phyloP scores from a whole-genome alignment of 2,113 vertebrate species.

The Anolis carolinensis region DNA sequence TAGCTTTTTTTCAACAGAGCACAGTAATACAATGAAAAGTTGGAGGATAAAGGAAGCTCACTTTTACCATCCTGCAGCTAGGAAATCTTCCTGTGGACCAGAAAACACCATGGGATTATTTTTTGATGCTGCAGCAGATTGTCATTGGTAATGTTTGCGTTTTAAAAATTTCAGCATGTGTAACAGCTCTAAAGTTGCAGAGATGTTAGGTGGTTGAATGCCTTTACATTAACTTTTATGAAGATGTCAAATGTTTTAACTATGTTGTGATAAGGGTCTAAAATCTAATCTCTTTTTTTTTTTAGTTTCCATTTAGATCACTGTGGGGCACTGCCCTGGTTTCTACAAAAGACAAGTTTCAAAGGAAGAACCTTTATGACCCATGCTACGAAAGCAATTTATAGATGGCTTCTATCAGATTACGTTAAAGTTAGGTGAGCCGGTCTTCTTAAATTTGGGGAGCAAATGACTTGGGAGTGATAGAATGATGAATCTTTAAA shows the following conservation, averaged over 20 bases:
- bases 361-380: conserved; percentile 99
- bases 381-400: conserved; percentile 99
- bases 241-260: background rate
- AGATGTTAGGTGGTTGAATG: background rate
- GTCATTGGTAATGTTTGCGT: background rate
- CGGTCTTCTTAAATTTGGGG: background rate
- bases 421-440: conserved; percentile 98
- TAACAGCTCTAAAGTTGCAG: background rate
- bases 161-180: background rate
- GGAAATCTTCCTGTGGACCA: background rate
- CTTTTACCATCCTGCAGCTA: background rate
- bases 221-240: accelerated
- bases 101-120: background rate
- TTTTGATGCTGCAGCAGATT: no score
- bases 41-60: background rate
- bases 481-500: background rate
- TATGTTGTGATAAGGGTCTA: background rate
- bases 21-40: background rate
- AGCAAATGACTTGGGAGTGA: background rate
- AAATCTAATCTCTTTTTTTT: conserved; percentile 21
- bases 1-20: background rate
- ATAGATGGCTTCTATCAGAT: conserved; percentile 97
- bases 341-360: conserved; percentile 98
- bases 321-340: conserved; percentile 97
- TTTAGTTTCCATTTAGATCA: conserved; percentile 94